Base-by-base conservation (phyloP, 2,888 invertebrate genomes). In the Petrolisthes manimaculis region DNA sequence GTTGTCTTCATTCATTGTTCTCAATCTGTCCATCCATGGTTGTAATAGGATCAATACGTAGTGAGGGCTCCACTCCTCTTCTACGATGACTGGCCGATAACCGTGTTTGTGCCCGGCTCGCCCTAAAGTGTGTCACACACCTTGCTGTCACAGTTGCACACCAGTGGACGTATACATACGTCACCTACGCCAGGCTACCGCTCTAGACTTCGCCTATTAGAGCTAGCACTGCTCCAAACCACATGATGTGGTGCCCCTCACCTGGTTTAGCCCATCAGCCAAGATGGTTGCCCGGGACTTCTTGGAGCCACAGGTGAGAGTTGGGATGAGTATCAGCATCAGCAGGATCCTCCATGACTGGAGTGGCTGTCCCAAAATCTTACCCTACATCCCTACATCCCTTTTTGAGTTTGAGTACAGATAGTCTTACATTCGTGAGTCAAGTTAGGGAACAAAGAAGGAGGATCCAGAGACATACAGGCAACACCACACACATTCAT, bases 401-500 rank as follows among this genome's bases (percentile, higher is more conserved):
- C 18, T 67, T 55, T 21, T 53, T n/a, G 54, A 80, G 80, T 55
- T 5, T 8, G 9, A 1, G 56, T 2, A n/a, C 12, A 18, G 54
- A 80, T 80, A 21, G 80, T 1, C 21, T 24, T 80, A 54, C 18
- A 8, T 4, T 80, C 80, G 6, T 12, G 24, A 24, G 54, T 18
- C 53, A 80, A 54, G 21, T 80, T 80, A 9, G 80, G 4, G 24
- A 80, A 80, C 21, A 80, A 53, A 55, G 51, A 51, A 51, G 80
- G 54, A 4, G 80, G 12, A 54, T 14, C 37, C 6, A 80, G 14
- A 53, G 51, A 53, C 80, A 80, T 53, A 14, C 54, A 12, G 12
- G 80, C 12, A 54, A 80, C 6, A 9, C 55, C 80, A 53, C 80
- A 80, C 9, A 80, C 54, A 9, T 54, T 55, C 9, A 80, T 12